Percentiles rank a stretch among this genome's conserved stretches.
Evolutionary conservation across 2,888 invertebrate genomes (phyloP).

Genomic region (Bembecia ichneumoniformis): DNA sequence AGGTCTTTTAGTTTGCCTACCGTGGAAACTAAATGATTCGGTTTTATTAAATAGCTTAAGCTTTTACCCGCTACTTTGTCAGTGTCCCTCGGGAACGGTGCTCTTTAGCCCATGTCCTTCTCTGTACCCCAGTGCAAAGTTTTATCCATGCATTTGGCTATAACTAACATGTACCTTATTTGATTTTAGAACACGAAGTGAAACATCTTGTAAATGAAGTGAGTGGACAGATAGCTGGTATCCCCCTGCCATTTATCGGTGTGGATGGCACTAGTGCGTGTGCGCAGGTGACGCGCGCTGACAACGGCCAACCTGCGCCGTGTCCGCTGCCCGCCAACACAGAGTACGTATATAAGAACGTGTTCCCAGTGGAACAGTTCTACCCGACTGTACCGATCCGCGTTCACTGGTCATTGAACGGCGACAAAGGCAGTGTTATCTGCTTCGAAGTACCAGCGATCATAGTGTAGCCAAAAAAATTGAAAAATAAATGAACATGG

Average conservation of each 20-base stretch:
- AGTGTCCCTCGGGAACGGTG: too few relatives aligned
- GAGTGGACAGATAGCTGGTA: slow-evolving; percentile 51
- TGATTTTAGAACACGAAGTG: slow-evolving; percentile 57
- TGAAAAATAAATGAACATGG: background rate
- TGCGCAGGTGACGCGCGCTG: slow-evolving; percentile 40
- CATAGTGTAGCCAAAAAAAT: slow-evolving; percentile 36
- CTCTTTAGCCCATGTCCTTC: too few relatives aligned
- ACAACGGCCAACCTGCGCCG: slow-evolving; percentile 63
- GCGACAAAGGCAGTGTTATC: slow-evolving; percentile 52
- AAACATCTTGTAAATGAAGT: slow-evolving; percentile 70
- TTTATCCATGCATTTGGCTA: too few relatives aligned
- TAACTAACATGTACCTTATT: slow-evolving; percentile 2
- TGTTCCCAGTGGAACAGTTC: slow-evolving; percentile 55
- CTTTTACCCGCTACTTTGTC: too few relatives aligned
- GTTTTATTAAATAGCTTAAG: too few relatives aligned
- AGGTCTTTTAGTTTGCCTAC: too few relatives aligned
- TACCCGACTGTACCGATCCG: slow-evolving; percentile 61
- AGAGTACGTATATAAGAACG: slow-evolving; percentile 78
- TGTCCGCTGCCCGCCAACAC: slow-evolving; percentile 77
- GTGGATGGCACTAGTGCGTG: slow-evolving; percentile 79
- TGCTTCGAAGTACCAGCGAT: slow-evolving; percentile 79
- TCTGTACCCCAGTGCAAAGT: too few relatives aligned
- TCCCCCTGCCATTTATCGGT: slow-evolving; percentile 80
- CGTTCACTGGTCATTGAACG: slow-evolving; percentile 75
- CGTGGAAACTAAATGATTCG: too few relatives aligned